A percentile compares a stretch with the other conserved stretches of the same genome.
These are phyloP conservation scores for Drosophila kepulauana DNA, from an alignment of 1,140 invertebrate genomes.

Conservation along the genomic window DNA sequence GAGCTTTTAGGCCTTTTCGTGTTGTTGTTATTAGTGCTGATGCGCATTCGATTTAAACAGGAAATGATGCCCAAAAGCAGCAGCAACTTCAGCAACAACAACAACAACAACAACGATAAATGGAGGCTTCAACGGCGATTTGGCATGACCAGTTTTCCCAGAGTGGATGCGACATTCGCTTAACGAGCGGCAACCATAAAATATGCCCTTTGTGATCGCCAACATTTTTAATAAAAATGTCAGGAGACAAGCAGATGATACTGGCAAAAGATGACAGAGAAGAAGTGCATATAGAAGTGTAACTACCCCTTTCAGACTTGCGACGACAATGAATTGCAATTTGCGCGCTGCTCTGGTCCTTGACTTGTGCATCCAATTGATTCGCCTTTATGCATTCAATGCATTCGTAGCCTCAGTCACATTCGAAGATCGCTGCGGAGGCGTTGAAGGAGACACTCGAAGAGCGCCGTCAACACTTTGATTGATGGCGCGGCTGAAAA, in stretches of 20 bases:
- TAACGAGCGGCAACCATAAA: conserved; percentile 54
- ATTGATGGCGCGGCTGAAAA: conserved; percentile 27
- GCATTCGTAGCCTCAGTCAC: conserved; percentile 18
- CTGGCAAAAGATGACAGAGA: background rate
- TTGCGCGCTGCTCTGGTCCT: conserved; percentile 42
- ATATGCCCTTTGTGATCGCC: conserved; percentile 51
- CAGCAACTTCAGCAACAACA: conserved; percentile 37
- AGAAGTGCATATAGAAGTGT: background rate
- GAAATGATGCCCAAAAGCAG: conserved; percentile 38
- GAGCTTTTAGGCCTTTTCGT: conserved; percentile 36
- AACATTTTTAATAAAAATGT: conserved; percentile 63
- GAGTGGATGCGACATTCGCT: conserved; percentile 18
- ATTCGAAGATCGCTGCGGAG: conserved; percentile 25
- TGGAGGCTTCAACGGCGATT: conserved; percentile 26
- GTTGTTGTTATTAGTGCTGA: conserved; percentile 42
- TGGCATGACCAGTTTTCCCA: conserved; percentile 33
- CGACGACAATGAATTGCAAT: conserved; percentile 61
- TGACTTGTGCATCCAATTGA: conserved; percentile 50
- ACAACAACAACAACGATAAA: conserved; percentile 40
- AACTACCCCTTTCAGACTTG: conserved; percentile 13
- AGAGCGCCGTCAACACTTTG: conserved; percentile 32
- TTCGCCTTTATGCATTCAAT: conserved; percentile 21
- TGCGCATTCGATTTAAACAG: conserved; percentile 28
- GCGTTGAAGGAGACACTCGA: conserved; percentile 33
- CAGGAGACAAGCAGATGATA: conserved; percentile 40